Evolutionary conservation across 2,797 vertebrate species (phyloP).

Genomic region (Myotis daubentonii): DNA sequence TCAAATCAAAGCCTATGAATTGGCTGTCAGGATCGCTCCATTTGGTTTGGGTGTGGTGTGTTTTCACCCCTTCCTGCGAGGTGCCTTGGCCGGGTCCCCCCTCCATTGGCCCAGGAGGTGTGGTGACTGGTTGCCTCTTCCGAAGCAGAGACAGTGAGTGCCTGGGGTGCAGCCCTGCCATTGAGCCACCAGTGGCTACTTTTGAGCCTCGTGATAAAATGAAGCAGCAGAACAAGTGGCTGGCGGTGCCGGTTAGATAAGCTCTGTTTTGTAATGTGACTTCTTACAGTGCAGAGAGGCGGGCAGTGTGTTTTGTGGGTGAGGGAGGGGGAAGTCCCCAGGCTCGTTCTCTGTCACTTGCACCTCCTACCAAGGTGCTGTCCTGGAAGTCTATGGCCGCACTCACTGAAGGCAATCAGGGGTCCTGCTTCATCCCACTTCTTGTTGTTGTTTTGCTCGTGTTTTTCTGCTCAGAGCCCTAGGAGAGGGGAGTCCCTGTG

Average conservation of each 20-base stretch:
- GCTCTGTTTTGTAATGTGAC: not conserved
- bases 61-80: not conserved
- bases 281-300: not conserved
- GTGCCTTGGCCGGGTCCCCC: not conserved
- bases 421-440: not conserved
- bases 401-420: not conserved
- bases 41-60: not conserved
- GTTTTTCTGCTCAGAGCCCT: not conserved
- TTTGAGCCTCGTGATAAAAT: not conserved
- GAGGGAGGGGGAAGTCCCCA: not conserved
- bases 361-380: not conserved
- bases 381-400: not conserved
- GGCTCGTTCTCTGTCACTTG: not conserved
- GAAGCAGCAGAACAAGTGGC: not conserved
- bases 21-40: rapidly evolving
- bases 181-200: not conserved
- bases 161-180: too few species aligned
- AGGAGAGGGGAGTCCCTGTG: not conserved
- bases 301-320: not conserved
- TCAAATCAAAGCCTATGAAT: not conserved
- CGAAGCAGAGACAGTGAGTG: rapidly evolving
- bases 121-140: not conserved
- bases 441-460: not conserved
- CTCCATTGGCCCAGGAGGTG: not conserved
- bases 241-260: not conserved